Base-by-base conservation (phyloP, 2,888 invertebrate species). In the Parasteatoda lunata region DNA sequence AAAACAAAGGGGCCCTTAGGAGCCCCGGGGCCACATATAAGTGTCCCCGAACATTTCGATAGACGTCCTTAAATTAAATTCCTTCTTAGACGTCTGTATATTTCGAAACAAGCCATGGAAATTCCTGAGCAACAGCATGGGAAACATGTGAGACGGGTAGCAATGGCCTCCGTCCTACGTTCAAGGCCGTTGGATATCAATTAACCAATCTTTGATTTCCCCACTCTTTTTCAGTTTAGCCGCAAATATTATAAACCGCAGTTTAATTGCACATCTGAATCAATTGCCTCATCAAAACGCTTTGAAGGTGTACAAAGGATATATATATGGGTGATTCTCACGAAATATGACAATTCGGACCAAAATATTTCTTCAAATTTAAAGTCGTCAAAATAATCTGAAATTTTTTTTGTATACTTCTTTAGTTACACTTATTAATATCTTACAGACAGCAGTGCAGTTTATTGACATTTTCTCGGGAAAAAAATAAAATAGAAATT, bases 101-200 rank as follows among this genome's bases (percentile, higher is more conserved):
- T 85, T 80, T 85, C 80, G 85, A 85, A 85, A 85, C 64, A 71
- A 80, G 85, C 80, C 80, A 80, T 80, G 54, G 85, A 77, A 30
- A 85, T 85, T 80, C 54, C 52, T 59, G 5, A 71, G 76, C 76
- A 69, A 85, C 80, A 79, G 80, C 80, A 80, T 79, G 73, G 78
- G 84, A 64, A 78, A 47, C 48, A 78, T 54, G 72, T 75, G 69
- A 68, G 51, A 64, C 79, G 51, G 75, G 72, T 77, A 78, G 76
- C 80, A 71, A 71, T 54, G 80, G 80, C 80, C 85, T 80, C 76
- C 76, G 54, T 30, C 54, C 30, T 51, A 11, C 51, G 68, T 51
- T 80, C 80, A 85, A 85, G 85, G 85, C 59, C 85, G 80, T 15
- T 13, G 11, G 72, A 30, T 15, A 15, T 52, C 52, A 73, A 73